Evolutionary conservation across 2,888 invertebrate species (phyloP).

Genomic region (Abrostola tripartita): DNA sequence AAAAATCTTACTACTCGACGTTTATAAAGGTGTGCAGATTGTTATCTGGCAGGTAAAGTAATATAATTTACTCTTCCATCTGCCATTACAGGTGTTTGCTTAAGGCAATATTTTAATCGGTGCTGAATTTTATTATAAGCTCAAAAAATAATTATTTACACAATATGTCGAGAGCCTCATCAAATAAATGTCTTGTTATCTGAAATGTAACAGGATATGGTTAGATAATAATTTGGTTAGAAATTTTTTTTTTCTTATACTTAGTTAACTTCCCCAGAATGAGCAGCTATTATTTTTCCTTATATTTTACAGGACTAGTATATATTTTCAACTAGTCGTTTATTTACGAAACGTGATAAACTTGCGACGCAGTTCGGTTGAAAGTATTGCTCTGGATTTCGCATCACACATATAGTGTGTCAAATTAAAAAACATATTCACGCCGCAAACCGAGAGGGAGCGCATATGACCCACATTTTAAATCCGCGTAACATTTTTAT

Average conservation of each 20-base stretch:
- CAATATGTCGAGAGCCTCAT: no score
- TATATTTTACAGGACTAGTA: no score
- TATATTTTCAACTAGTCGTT: no score
- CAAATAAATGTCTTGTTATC: no score
- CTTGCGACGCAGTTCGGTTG: conserved; percentile 14
- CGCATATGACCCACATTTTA: conserved; percentile 46
- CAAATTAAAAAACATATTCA: conserved; percentile 37
- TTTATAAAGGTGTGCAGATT: conserved; percentile 40
- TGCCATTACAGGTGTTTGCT: neutral
- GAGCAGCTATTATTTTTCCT: no score
- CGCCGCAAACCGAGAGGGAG: conserved; percentile 13
- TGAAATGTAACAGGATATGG: no score
- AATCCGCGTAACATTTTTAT: conserved; percentile 32
- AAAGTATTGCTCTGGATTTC: conserved; percentile 29
- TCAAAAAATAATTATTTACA: no score
- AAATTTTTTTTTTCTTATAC: no score
- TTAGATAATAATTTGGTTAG: no score
- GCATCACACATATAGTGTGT: conserved; percentile 21
- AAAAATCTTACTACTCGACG: conserved; percentile 39
- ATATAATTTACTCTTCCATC: neutral
- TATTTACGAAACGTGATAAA: neutral
- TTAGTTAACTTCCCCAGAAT: no score
- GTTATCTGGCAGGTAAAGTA: conserved; percentile 34
- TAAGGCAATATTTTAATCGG: neutral
- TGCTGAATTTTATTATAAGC: no score